A percentile compares a stretch with the other conserved stretches of the same genome.
Conservation (phyloP, 2,113 vertebrate species). For the Semnornis frantzii region DNA sequence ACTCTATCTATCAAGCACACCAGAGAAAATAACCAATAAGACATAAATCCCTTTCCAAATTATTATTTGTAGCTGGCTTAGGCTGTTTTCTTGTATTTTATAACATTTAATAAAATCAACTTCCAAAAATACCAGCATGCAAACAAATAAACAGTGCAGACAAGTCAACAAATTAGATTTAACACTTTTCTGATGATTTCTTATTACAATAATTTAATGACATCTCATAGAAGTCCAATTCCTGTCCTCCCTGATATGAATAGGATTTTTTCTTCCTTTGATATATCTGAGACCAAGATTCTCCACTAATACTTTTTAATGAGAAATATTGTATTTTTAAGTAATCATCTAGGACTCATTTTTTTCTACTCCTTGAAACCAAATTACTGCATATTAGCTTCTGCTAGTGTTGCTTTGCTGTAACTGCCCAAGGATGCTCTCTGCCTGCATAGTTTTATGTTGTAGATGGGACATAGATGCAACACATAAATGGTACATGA, state of each 20-base stretch:
- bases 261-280: background rate
- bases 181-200: too few species aligned
- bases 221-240: too few species aligned
- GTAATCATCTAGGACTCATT: slow-evolving; percentile 14
- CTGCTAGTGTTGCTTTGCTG: background rate
- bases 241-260: background rate
- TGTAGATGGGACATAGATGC: background rate
- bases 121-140: slow-evolving; percentile 21
- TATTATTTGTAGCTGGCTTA: background rate
- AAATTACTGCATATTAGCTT: slow-evolving; percentile 19
- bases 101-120: background rate
- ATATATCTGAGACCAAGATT: background rate
- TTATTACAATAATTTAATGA: too few species aligned
- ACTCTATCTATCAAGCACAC: background rate
- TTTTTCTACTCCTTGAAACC: background rate
- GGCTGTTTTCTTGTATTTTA: background rate
- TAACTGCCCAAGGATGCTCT: background rate
- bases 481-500: background rate
- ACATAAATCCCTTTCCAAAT: background rate
- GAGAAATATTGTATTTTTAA: slow-evolving; percentile 42
- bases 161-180: slow-evolving; percentile 9
- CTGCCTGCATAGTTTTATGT: background rate
- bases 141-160: slow-evolving; percentile 11
- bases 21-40: background rate
- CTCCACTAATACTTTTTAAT: background rate